Evolutionary conservation across 1,140 invertebrate species (phyloP), one percentile per base, ranked within the genome.

Genomic region (Brachionus paranguensis): DNA sequence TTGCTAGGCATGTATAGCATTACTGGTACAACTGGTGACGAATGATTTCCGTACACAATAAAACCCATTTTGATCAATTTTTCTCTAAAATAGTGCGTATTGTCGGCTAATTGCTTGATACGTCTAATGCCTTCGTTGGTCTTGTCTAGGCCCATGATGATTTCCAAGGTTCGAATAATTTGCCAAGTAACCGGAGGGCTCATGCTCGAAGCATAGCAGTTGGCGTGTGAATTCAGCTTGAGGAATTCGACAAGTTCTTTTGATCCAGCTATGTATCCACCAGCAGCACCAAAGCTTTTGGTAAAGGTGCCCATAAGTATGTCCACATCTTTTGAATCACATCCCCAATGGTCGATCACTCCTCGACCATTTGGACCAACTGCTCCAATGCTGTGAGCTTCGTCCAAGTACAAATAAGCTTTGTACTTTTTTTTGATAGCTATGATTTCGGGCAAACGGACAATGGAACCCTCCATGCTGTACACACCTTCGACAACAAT

Each of bases 401-500:
- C 96, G 88, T 97, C 96, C 84, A 98, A 88, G 89, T 96, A 98
- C 41, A 98, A 87, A 89, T 97, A 97, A 5, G 94, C 94, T 90
- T 90, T 90, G 89, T 98, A 98, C 87, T 95, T 97, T 88, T 95
- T 95, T 90, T 99, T 99, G 14, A 99, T 90, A 11, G 91, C 92
- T 84, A 99, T 91, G 64, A 99, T 91, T 87, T 95, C 94, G 3
- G 94, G 95, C 85, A 99, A 91, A 85, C 94, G 92, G 74, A 94
- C 94, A 83, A 99, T 94, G 0, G 95, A 95, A 0, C 97, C 97
- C 91, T 99, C 97, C 97, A 99, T 99, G 86, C 96, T 98, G 88
- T 96, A 98, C 86, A 99, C 93, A 70, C 96, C 96, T 90, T 98
- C 96, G 29, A 96, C 94, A 65, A 96, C 91, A 85, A 99, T 95